Evolutionary conservation across 2,797 vertebrate genomes (phyloP).

Genomic region (Melanotaenia maccullochi): DNA sequence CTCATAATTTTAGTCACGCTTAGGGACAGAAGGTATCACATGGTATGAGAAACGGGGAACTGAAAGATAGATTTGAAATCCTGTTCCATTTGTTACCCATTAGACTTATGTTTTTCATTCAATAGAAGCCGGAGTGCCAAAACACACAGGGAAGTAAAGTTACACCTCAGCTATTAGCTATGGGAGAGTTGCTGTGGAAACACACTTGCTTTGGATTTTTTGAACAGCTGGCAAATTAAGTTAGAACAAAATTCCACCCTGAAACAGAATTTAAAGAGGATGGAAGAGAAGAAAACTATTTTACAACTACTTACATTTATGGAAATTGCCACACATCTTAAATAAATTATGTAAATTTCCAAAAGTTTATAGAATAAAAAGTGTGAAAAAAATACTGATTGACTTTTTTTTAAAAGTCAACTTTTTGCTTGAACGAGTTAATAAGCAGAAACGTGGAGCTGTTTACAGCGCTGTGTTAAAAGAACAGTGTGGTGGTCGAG

Average conservation of each 20-base stretch:
- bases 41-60: slow-evolving; percentile 13
- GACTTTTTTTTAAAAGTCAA: too few species aligned
- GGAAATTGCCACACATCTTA: not conserved
- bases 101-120: slow-evolving; percentile 41
- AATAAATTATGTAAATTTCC: not conserved
- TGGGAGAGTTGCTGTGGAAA: slow-evolving; percentile 54
- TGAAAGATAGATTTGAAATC: slow-evolving; percentile 34
- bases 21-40: slow-evolving; percentile 17
- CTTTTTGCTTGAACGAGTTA: too few species aligned
- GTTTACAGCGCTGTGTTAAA: too few species aligned
- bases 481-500: too few species aligned
- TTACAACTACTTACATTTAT: not conserved
- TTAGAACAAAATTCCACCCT: slow-evolving; percentile 43
- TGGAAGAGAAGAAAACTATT: not conserved
- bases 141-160: slow-evolving; percentile 56
- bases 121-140: slow-evolving; percentile 53
- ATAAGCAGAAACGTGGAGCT: too few species aligned
- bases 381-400: not conserved
- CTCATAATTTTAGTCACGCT: slow-evolving; percentile 5
- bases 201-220: slow-evolving; percentile 38
- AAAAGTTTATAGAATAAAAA: not conserved
- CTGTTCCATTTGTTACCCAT: slow-evolving; percentile 54
- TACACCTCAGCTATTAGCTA: slow-evolving; percentile 53
- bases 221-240: slow-evolving; percentile 50
- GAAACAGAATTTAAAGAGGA: slow-evolving; percentile 29